Base-by-base conservation (phyloP, 2,797 vertebrate genomes). In the Macrochelys suwanniensis region DNA sequence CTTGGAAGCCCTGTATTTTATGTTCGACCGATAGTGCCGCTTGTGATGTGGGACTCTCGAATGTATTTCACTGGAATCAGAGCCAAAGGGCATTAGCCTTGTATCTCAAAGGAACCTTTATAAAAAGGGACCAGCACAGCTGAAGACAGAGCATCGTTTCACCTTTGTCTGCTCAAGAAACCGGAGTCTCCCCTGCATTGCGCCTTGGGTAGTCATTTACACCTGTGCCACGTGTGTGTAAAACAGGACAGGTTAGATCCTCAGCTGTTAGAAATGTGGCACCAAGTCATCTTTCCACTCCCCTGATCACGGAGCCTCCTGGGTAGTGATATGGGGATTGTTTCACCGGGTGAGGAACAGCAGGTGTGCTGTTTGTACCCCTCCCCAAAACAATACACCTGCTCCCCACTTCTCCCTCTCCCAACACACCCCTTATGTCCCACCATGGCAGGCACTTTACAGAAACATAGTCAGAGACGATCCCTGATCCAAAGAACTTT, bases 161-260 rank as follows among this genome's bases (percentile, higher is more conserved):
- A 89, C 84, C 92, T 91, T 89, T 84, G 89, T 9, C 74, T 82
- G 54, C 92, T 93, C 6, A 74, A 93, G 93, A 82, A 97, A 97
- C 71, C 80, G 84, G 94, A 82, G 74, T 92, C 94, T 94, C 33
- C 85, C 71, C 26, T 89, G 65, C 17, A 37, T 68, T 23, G 31
- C 16, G 54, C 78, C 74, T 89, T 13, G 82, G 59, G 90, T 85
- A 80, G 77, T 97, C 84, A 87, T 92, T 96, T 93, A 85, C 84
- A 95, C 42, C 31, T 81, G 49, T 79, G 82, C 56, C 94, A 93
- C 85, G 0, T 3, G 82, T 78, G 88, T 91, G 82, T 89, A 65
- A 93, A 94, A 5, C 42, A 82, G 68, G 53, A 11, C 42, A 82
- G 77, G 15, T 87, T 82, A 37, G 51, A 82, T 42, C 23, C 88